Percentiles rank a stretch among this genome's conserved stretches.
Evolutionary conservation across 1,140 invertebrate genomes (phyloP).

Genomic region (Drosophila guanche): DNA sequence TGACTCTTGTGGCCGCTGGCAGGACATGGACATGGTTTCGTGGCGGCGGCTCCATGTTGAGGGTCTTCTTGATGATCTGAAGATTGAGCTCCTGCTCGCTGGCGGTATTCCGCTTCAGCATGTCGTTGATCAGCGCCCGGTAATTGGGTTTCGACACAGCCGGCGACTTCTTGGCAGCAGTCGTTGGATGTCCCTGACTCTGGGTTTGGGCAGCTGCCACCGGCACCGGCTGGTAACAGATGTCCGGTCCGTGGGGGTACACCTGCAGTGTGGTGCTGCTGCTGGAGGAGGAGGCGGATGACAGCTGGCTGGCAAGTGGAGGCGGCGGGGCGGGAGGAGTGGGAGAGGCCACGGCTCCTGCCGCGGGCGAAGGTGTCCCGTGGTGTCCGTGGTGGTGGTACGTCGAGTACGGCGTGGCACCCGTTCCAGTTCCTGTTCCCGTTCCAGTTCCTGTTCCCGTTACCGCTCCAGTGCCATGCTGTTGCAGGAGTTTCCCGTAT

Average conservation of each 20-base stretch:
- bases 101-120: conserved; percentile 67
- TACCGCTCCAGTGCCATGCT: conserved; percentile 32
- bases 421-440: neutral
- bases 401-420: conserved; percentile 22
- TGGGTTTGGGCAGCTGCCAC: neutral
- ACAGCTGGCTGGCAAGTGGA: conserved; percentile 3
- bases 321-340: conserved; percentile 51
- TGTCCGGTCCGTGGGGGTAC: conserved; percentile 70
- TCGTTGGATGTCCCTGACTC: conserved; percentile 7
- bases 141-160: conserved; percentile 68
- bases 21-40: conserved; percentile 11
- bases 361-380: conserved; percentile 66
- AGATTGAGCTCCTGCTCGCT: conserved; percentile 78
- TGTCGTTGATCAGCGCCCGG: conserved; percentile 71
- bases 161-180: conserved; percentile 39
- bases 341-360: conserved; percentile 68
- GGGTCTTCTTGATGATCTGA: conserved; percentile 79
- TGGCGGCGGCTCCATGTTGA: conserved; percentile 62
- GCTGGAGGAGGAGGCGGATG: conserved; percentile 16
- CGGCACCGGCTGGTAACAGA: conserved; percentile 53
- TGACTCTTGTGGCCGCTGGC: conserved; percentile 6
- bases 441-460: neutral
- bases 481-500: conserved; percentile 64
- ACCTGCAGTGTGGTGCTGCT: conserved; percentile 62
- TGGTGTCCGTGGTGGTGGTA: conserved; percentile 69